Evolutionary conservation across 2,113 vertebrate genomes (phyloP), one percentile per base, ranked within the genome.

Genomic region (Microtus montanus): DNA sequence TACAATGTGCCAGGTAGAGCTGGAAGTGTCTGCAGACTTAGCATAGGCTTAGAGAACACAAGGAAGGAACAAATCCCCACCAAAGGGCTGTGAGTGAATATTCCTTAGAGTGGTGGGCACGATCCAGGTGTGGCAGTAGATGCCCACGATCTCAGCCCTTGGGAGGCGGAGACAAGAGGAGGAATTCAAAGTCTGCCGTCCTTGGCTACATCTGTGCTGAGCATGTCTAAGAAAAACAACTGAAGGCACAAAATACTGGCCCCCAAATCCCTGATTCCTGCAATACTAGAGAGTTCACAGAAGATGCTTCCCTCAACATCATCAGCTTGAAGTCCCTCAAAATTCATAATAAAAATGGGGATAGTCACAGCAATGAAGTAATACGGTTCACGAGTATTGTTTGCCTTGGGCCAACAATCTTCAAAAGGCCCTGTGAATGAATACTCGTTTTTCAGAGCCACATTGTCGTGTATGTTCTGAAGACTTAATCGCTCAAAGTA

Each of bases 401-500:
- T 88, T 47, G 66, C 38, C 74, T 12, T 5, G 5, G 87, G 33
- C 35, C 38, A 89, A 1, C 19, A 49, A 24, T 71, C 49, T 12
- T 89, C 63, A 47, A 66, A 66, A 73, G 73, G 63, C 12, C 30
- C 77, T 19, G 17, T 30, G 33, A 33, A 4, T 71, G 63, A 79
- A 71, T 7, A 44, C 19, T 68, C 19, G 0, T 3, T 58, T 61
- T 70, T 61, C 64, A 33, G 44, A 75, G 4, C 24, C 38, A 13
- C 26, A 2, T 71, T 52, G 15, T 49, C 8, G 61, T 7, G 17
- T 33, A 1, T 41, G 80, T n/a, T 71, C 28, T 84, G 38, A 95
- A 87, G 70, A 95, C 49, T 87, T 71, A 22, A 26, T 77, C 33
- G n/a, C 89, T 94, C 88, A 80, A 84, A 58, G 68, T 41, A 54